Percentiles rank a stretch among this genome's conserved stretches.
Conservation (phyloP, 2,797 vertebrate species). For the Ceyx erithaca region DNA sequence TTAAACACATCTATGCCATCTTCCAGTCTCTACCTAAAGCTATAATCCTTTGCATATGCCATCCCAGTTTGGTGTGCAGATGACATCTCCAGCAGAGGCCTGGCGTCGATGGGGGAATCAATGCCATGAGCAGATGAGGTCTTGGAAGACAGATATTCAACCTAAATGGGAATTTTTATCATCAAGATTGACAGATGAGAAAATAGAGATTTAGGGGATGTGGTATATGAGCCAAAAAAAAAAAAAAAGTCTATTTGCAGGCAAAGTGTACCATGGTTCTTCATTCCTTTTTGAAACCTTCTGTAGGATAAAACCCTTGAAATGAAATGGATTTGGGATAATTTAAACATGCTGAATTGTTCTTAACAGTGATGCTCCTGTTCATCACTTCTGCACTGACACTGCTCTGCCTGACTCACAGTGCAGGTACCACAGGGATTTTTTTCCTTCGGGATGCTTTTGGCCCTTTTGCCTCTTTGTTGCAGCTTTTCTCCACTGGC, state of each 20-base stretch:
- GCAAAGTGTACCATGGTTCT: not conserved
- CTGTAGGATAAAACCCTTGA: slow-evolving; percentile 14
- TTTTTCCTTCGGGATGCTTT: not conserved
- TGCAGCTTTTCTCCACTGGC: not conserved
- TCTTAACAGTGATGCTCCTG: not conserved
- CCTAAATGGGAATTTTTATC: slow-evolving; percentile 36
- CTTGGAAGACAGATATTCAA: slow-evolving; percentile 5
- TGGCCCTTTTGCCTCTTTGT: not conserved
- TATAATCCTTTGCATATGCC: slow-evolving; percentile 1
- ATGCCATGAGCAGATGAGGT: slow-evolving; percentile 12
- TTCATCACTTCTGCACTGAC: not conserved
- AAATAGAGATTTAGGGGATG: not conserved
- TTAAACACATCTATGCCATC: not conserved
- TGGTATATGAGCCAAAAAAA: not conserved
- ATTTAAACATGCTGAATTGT: not conserved
- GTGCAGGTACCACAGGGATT: not conserved
- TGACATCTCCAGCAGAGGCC: slow-evolving; percentile 15
- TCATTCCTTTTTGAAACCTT: not conserved
- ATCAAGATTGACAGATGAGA: slow-evolving; percentile 39
- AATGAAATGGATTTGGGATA: slow-evolving; percentile 1
- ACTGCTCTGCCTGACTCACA: not conserved
- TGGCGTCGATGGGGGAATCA: slow-evolving; percentile 11
- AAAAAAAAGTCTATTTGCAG: not conserved
- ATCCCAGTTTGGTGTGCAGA: not conserved
- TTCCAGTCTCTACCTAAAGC: not conserved